Evolutionary conservation across 2,113 vertebrate genomes (phyloP).

Genomic region (Casuarius casuarius): DNA sequence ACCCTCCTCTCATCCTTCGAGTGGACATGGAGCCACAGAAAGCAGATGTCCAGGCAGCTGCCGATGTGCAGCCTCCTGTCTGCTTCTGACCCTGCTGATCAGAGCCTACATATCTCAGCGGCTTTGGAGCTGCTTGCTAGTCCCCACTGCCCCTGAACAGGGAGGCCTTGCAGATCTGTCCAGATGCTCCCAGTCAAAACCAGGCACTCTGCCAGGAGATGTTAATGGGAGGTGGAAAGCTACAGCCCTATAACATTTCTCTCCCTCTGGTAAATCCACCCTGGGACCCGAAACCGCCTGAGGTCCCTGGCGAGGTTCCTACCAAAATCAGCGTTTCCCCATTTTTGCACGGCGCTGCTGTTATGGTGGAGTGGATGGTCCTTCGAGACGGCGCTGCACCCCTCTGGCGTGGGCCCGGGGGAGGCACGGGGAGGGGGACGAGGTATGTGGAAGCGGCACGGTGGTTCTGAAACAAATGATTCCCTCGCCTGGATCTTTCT

Average conservation of each 20-base stretch:
- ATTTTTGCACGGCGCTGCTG: background rate
- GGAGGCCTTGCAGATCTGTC: no score
- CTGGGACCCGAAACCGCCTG: background rate
- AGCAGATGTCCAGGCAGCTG: no score
- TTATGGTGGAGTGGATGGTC: background rate
- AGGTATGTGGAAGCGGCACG: slow-evolving; percentile 14
- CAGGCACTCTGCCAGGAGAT: no score
- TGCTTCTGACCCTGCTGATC: no score
- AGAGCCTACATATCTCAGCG: background rate
- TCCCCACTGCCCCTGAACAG: no score
- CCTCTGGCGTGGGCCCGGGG: background rate
- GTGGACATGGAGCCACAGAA: background rate
- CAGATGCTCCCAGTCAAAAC: no score
- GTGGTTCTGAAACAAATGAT: slow-evolving; percentile 49
- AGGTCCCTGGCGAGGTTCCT: background rate
- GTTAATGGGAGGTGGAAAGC: background rate
- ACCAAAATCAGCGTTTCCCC: background rate
- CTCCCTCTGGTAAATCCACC: background rate
- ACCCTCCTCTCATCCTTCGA: no score
- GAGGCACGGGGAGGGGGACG: background rate
- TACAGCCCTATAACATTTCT: background rate
- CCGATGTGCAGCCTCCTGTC: no score
- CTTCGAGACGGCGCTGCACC: background rate
- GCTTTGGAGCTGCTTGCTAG: background rate
- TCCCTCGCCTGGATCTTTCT: slow-evolving; percentile 51